Percentiles rank a stretch among this genome's conserved stretches.
Conservation (phyloP, 2,797 vertebrate species). For the Hoplostethus mediterraneus region DNA sequence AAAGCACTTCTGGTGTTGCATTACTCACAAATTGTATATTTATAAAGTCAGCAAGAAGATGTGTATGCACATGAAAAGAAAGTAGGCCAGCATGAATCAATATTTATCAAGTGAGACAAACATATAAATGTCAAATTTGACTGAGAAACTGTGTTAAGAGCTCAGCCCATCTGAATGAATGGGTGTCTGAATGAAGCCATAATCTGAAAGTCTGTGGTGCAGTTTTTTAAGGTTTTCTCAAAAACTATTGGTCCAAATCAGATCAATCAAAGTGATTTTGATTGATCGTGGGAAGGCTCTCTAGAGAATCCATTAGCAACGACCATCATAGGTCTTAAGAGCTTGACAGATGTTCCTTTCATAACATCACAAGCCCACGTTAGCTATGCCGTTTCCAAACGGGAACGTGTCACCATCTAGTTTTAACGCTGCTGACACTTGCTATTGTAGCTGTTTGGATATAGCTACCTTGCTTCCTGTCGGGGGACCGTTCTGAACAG, state of each 20-base stretch:
- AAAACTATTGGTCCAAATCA: background rate
- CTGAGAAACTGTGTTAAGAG: too few species aligned
- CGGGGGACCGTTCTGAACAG: constrained; percentile 89
- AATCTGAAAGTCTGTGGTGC: background rate
- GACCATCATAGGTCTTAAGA: too few species aligned
- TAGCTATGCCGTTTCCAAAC: background rate
- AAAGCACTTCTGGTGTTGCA: too few species aligned
- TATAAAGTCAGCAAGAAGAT: too few species aligned
- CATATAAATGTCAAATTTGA: too few species aligned
- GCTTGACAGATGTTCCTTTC: background rate
- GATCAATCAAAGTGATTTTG: background rate
- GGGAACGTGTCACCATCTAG: background rate
- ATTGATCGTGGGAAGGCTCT: too few species aligned
- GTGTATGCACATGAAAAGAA: too few species aligned
- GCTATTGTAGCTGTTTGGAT: background rate
- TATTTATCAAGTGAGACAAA: too few species aligned
- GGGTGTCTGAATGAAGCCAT: background rate
- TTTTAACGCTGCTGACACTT: background rate
- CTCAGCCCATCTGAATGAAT: background rate
- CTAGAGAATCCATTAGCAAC: too few species aligned
- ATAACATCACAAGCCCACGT: background rate
- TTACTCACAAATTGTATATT: too few species aligned
- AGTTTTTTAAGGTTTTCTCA: background rate
- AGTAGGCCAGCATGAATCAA: too few species aligned
- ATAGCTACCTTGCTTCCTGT: constrained; percentile 88